phyloP scores from a whole-genome alignment of 2,113 vertebrate species.

The Jaculus jaculus region DNA sequence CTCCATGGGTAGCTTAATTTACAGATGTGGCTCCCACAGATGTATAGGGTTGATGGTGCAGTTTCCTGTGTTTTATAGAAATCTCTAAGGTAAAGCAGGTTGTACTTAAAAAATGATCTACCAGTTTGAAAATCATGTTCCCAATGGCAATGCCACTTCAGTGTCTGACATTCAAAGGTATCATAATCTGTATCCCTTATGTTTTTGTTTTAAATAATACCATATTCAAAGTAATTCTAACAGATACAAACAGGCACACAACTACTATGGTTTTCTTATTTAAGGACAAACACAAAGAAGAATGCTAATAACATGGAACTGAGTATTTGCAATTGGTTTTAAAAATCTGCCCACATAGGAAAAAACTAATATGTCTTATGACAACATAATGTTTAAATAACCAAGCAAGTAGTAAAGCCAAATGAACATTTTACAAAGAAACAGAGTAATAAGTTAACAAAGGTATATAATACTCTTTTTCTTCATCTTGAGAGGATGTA shows the following conservation, averaged over 20 bases:
- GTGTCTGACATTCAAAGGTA: neutral
- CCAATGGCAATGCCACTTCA: neutral
- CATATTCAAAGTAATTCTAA: neutral
- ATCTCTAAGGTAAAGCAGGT: neutral
- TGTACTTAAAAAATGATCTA: neutral
- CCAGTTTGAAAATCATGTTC: neutral
- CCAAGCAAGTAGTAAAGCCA: neutral
- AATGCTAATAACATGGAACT: neutral
- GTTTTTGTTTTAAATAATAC: neutral
- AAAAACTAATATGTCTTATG: neutral
- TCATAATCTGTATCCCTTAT: neutral
- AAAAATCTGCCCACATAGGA: conserved; percentile 2
- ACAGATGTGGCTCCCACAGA: neutral
- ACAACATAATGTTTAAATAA: conserved; percentile 35
- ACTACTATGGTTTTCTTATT: neutral
- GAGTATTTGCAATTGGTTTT: conserved; percentile 17
- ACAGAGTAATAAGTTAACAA: conserved; percentile 2
- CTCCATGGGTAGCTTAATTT: neutral
- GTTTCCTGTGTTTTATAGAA: neutral
- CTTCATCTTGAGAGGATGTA: conserved; percentile 7
- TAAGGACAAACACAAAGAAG: conserved; percentile 3
- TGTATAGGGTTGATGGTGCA: neutral
- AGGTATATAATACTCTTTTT: neutral
- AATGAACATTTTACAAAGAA: conserved; percentile 30
- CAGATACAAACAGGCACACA: neutral